Evolutionary conservation across 2,113 vertebrate species (phyloP).

Genomic region (Xenopus laevis): DNA sequence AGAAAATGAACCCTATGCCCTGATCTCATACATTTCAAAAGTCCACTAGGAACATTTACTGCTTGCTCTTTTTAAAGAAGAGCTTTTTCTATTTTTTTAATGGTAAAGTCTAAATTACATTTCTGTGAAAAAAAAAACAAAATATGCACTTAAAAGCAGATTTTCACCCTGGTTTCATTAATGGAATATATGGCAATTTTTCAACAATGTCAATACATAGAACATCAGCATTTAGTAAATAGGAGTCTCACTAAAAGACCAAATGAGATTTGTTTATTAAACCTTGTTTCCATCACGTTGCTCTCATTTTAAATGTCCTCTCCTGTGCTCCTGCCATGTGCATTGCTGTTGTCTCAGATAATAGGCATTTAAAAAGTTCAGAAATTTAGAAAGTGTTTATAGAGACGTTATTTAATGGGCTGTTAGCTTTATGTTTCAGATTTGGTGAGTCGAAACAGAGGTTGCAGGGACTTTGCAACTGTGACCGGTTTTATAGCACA

Average conservation of each 20-base stretch:
- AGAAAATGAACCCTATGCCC: too few relatives aligned
- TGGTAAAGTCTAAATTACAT: too few relatives aligned
- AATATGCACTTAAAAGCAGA: too few relatives aligned
- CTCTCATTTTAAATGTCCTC: background rate
- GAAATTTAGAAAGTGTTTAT: conserved; percentile 45
- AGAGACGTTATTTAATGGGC: conserved; percentile 44
- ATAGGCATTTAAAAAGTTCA: conserved; percentile 40
- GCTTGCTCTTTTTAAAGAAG: too few relatives aligned
- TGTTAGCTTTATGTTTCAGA: conserved; percentile 44
- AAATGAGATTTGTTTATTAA: conserved; percentile 32
- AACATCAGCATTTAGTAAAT: conserved; percentile 16
- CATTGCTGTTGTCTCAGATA: conserved; percentile 2
- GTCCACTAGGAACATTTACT: too few relatives aligned
- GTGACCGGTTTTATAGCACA: conserved; percentile 40
- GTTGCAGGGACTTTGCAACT: conserved; percentile 39
- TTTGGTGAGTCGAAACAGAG: conserved; percentile 39
- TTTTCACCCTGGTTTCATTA: too few relatives aligned
- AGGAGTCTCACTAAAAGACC: conserved; percentile 23
- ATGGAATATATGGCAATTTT: too few relatives aligned
- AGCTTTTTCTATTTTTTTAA: too few relatives aligned
- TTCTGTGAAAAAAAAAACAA: too few relatives aligned
- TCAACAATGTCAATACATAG: too few relatives aligned
- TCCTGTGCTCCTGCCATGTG: conserved; percentile 10
- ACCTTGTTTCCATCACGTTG: conserved; percentile 20
- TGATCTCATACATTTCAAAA: too few relatives aligned